A percentile compares a stretch with the other conserved stretches of the same genome.
These are phyloP conservation scores for Drosophila suzukii DNA, from an alignment of 1,140 invertebrate species.

Conservation along the genomic window DNA sequence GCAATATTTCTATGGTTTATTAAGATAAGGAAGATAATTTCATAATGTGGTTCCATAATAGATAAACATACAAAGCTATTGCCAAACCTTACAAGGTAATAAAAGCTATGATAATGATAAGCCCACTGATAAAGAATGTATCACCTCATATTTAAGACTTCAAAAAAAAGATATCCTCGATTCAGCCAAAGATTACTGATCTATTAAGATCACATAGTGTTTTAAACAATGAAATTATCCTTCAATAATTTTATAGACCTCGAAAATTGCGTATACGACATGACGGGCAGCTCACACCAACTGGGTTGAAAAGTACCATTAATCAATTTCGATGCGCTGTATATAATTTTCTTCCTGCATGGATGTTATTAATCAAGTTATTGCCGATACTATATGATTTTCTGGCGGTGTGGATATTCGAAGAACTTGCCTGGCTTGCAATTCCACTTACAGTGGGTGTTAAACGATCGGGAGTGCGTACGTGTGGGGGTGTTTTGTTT, in stretches of 20 bases:
- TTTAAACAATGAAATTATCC: no score
- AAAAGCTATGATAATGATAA: neutral
- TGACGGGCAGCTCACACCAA: neutral
- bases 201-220: no score
- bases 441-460: constrained; percentile 40
- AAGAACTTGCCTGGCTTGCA: constrained; percentile 28
- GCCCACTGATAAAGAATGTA: neutral
- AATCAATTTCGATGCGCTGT: neutral
- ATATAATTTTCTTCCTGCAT: neutral
- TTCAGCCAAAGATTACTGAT: no score
- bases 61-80: neutral
- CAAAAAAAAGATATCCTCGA: no score
- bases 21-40: no score
- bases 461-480: constrained; percentile 32
- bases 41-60: no score
- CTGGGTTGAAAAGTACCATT: neutral
- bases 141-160: no score
- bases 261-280: constrained; percentile 5
- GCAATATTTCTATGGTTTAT: no score
- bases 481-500: constrained; percentile 18
- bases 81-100: neutral
- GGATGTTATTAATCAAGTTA: constrained; percentile 14
- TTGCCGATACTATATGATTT: constrained; percentile 6
- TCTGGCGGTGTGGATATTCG: constrained; percentile 36
- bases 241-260: neutral